Evolutionary conservation across 2,888 invertebrate species (phyloP), one percentile per base, ranked within the genome.

Genomic region (Hemicrepidius hirtus): DNA sequence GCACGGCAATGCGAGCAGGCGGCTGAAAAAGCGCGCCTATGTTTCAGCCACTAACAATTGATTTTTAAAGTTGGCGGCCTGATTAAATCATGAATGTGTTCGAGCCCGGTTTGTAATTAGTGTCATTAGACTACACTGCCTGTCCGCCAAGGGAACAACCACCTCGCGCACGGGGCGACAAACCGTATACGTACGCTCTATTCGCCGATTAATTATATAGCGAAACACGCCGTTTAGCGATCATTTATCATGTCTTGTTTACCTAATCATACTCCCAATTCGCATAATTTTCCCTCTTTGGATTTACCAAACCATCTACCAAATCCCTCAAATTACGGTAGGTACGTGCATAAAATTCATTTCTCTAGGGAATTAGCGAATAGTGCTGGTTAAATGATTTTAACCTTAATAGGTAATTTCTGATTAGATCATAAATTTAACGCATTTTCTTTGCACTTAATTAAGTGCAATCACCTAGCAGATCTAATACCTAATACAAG

Each of bases 81-180:
- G 79, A 79, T 79, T 79, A 77, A 76, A 79, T 79, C 79, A 72
- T 77, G 77, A 75, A 73, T 76, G 75, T 74, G 75, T 73, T 66
- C 72, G 74, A 73, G 71, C 73, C 76, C 72, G 71, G 74, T 75
- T 76, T 75, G 77, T 78, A 79, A 79, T 79, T 79, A 79, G 76
- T 76, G 74, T 76, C 76, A 74, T 75, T 76, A 77, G 71, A 77
- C 73, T 71, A 69, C 71, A 69, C 9, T 68, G 40, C 60, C 35
- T 49, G 64, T 63, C 59, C 68, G 50, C 57, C 57, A 64, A 64
- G 46, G 40, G 68, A 68, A 73, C 68, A 68, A 68, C 72, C 64
- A 64, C 60, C 57, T 73, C 55, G 57, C 68, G 53, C 68, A 73
- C 57, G 24, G 59, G 72, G 72, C 68, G 72, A 64, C 68, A 73